phyloP scores from a whole-genome alignment of 2,113 vertebrate species.

The Laticauda colubrina region DNA sequence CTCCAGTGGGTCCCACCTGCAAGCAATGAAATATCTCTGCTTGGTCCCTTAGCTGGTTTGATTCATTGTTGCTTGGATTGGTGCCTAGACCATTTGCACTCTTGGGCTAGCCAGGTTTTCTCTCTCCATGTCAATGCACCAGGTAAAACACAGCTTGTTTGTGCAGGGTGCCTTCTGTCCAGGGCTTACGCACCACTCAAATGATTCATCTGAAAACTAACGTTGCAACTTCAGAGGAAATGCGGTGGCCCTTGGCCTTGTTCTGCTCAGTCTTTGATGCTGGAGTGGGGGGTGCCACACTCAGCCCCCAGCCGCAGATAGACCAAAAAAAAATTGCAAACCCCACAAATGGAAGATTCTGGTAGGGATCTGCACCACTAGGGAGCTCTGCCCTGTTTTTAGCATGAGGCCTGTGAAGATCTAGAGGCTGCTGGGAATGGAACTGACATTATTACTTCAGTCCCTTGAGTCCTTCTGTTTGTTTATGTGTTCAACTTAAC shows the following conservation, averaged over 20 bases:
- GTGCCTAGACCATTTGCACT: neutral
- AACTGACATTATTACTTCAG: conserved; percentile 40
- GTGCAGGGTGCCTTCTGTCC: neutral
- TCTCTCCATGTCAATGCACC: neutral
- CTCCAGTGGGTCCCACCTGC: neutral
- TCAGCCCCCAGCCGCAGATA: conserved; percentile 46
- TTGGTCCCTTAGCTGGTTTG: neutral
- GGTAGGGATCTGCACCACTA: conserved; percentile 34
- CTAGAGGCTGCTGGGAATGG: conserved; percentile 46
- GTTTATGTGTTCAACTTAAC: conserved; percentile 42
- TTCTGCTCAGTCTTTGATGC: conserved; percentile 37
- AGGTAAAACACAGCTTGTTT: neutral
- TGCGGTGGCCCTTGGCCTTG: conserved; percentile 15
- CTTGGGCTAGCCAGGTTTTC: neutral
- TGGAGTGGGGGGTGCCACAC: conserved; percentile 31
- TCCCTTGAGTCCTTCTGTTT: conserved; percentile 22
- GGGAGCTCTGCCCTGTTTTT: conserved; percentile 57
- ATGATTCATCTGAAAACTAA: neutral
- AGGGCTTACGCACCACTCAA: neutral
- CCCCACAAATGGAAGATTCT: conserved; percentile 45
- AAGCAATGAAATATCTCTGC: neutral
- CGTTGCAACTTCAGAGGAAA: neutral
- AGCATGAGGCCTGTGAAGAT: conserved; percentile 60
- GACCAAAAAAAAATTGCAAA: conserved; percentile 4
- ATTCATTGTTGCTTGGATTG: neutral